Base-by-base conservation (phyloP, 1,140 invertebrate genomes). In the Ceratoteleas bidentatus region DNA sequence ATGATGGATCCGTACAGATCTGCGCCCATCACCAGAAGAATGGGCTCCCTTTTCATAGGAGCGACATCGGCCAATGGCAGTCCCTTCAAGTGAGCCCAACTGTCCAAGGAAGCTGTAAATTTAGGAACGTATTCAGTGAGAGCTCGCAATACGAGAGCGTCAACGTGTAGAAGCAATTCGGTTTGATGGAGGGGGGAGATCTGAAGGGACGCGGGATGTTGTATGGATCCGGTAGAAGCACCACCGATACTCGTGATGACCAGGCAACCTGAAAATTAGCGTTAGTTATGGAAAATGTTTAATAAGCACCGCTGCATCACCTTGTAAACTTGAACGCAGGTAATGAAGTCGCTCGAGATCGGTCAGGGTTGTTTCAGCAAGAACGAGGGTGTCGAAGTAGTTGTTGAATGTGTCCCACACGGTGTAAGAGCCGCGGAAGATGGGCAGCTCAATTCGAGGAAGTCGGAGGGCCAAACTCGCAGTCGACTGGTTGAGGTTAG, bases 1-100 rank as follows among this genome's bases (percentile, higher is more conserved):
- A 53, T 53, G 15, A 53, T 11, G 0, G 50, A 53, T 2, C 50
- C 16, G n/a, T 53, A 53, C n/a, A 53, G 11, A 32, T 53, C 50
- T 5, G 50, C 50, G 3, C 50, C 50, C 2, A 53, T 2, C 6
- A 53, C 33, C 6, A 53, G 10, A 1, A 15, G 15, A 7, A 53
- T 53, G 3, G 50, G 16, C 16, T 32, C 6, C 2, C 16, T 7
- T 8, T 3, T 8, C 10, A 0, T 8, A 2, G n/a, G 14, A 13
- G 32, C 9, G 0, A 4, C 11, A 47, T 57, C 65, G 0, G 65
- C 65, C 8, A 69, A 15, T 13, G 0, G 3, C 2, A 69, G 24
- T 6, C 13, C 38, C n/a, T 9, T 2, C 9, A 69, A 11, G 36
- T 69, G 43, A 0, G 65, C 14, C 34, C 56, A 58, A 5, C 43